Evolutionary conservation across 2,888 invertebrate genomes (phyloP), one percentile per base, ranked within the genome.

Genomic region (Lepidocyrtoides sp.): DNA sequence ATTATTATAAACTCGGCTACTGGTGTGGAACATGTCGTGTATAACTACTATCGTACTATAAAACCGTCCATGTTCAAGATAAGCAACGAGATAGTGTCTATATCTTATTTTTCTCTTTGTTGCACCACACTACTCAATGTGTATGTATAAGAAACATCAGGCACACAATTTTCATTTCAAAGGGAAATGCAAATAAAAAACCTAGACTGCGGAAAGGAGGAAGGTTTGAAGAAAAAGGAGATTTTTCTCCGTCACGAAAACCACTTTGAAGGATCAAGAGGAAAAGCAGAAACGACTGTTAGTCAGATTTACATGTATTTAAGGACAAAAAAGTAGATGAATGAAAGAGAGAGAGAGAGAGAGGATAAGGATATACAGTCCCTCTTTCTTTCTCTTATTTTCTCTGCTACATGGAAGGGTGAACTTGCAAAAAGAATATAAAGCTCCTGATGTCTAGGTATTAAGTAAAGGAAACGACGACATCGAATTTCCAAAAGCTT

Each of bases 301-400:
- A 81, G 81, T 81, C 88, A 88, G 88, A 88, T 88, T 88, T 88
- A 82, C 88, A 88, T 88, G 81, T 82, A 88, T 82, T 88, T 88
- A 88, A 88, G 69, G 79, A 83, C 57, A 81, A 60, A 84, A 48
- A 75, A 75, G 85, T 86, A 77, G 86, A 86, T 86, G 75, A 77
- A 77, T 85, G 66, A 29, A 60, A 77, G 41, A 85, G 51, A 60
- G 60, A 81, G 8, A 10, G 12, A 48, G 48, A 48, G 23, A 51
- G 75, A 72, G 48, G 26, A 48, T 51, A 48, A 32, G 54, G 29
- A 77, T 54, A 72, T 32, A 36, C 7, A 36, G 2, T 36, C 36
- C 7, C 36, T 36, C 7, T 36, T 36, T 48, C 48, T 48, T 14
- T 66, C 32, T 66, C 8, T 36, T 36, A 4, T 36, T 36, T 36